A percentile compares a stretch with the other conserved stretches of the same genome.
Conservation (phyloP, 2,797 vertebrate species). For the Crocodylus rhombifer region DNA sequence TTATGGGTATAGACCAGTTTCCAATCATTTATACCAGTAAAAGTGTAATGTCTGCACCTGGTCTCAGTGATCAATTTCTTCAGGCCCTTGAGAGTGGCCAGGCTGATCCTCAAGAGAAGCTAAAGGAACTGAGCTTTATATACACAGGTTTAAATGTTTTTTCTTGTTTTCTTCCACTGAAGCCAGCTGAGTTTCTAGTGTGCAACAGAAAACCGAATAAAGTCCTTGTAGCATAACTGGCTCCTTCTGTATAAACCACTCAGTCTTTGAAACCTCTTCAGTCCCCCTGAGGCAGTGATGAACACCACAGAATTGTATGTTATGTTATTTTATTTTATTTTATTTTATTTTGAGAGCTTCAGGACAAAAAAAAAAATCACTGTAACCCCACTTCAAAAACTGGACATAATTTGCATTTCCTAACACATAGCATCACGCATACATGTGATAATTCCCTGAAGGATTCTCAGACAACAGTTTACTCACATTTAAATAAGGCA, state of each 20-base stretch:
- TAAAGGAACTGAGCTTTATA: fast-evolving
- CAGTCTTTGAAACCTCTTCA: constrained; percentile 18
- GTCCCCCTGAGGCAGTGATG: neutral
- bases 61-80: neutral
- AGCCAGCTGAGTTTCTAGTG: neutral
- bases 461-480: neutral
- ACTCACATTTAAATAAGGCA: neutral
- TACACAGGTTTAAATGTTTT: neutral
- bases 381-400: neutral
- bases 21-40: too few species aligned
- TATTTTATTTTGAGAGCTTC: too few species aligned
- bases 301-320: neutral
- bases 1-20: too few species aligned
- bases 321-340: too few species aligned
- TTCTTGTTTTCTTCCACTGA: neutral
- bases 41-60: neutral
- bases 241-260: neutral
- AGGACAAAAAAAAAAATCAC: neutral
- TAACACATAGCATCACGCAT: neutral
- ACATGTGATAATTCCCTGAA: neutral
- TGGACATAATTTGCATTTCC: neutral
- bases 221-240: neutral
- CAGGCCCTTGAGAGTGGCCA: neutral
- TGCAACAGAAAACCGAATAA: neutral
- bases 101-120: neutral